Evolutionary conservation across 2,113 vertebrate species (phyloP).

Genomic region (Odocoileus virginianus): DNA sequence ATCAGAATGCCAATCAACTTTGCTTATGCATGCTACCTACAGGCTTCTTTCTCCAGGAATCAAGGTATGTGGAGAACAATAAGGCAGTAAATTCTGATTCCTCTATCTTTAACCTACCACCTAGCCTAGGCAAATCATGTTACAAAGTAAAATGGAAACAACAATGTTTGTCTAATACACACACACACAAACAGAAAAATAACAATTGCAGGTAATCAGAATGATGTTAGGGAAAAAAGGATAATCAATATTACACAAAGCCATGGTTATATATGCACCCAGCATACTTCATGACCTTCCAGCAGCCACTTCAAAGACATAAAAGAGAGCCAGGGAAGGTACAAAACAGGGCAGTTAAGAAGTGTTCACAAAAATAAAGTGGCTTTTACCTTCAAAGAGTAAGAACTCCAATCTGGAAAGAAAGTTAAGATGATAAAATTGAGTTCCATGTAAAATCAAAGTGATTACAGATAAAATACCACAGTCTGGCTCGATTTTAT

Average conservation of each 20-base stretch:
- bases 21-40: neutral
- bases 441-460: conserved; percentile 38
- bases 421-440: conserved; percentile 38
- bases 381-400: conserved; percentile 52
- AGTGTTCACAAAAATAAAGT: conserved; percentile 38
- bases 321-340: neutral
- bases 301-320: conserved; percentile 32
- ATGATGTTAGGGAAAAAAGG: neutral
- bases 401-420: conserved; percentile 55
- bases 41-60: neutral
- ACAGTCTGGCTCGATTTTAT: neutral
- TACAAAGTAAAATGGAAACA: conserved; percentile 15
- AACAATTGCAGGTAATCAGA: neutral
- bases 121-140: neutral
- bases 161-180: neutral
- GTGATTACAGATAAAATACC: neutral
- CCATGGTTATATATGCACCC: neutral
- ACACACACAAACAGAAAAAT: neutral
- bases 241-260: neutral
- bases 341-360: conserved; percentile 5
- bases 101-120: neutral
- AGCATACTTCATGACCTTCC: conserved; percentile 10
- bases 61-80: neutral
- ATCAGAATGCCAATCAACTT: neutral
- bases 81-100: neutral